Conservation (phyloP, 2,797 vertebrate genomes). For the Pogoniulus pusillus region DNA sequence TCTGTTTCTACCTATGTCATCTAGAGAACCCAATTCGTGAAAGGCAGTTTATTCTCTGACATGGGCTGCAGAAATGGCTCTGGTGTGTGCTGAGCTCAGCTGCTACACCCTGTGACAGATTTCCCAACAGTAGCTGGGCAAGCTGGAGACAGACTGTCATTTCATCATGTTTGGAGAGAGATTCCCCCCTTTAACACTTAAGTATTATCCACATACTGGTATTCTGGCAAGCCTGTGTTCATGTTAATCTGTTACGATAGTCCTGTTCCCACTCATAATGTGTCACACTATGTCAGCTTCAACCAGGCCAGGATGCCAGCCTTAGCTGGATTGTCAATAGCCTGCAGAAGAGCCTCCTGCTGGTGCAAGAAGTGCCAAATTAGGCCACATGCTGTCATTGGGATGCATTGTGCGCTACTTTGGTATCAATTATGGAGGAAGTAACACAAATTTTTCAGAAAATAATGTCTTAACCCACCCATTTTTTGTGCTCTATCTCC, state of each 20-base stretch:
- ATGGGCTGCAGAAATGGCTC: background rate
- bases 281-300: slow-evolving; percentile 58
- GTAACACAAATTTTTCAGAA: background rate
- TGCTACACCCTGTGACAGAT: slow-evolving; percentile 26
- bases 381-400: slow-evolving; percentile 59
- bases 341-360: slow-evolving; percentile 57
- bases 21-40: background rate
- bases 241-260: slow-evolving; percentile 56
- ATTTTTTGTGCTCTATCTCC: background rate
- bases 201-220: slow-evolving; percentile 57
- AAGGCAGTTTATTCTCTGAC: background rate
- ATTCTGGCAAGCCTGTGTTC: slow-evolving; percentile 49
- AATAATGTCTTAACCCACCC: background rate
- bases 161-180: slow-evolving; percentile 51
- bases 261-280: slow-evolving; percentile 57
- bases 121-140: slow-evolving; percentile 44
- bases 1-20: background rate
- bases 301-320: slow-evolving; percentile 40
- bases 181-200: slow-evolving; percentile 47
- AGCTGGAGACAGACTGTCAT: slow-evolving; percentile 48
- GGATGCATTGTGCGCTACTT: slow-evolving; percentile 13
- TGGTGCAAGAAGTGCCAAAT: slow-evolving; percentile 56
- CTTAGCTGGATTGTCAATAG: slow-evolving; percentile 47
- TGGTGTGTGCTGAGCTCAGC: background rate
- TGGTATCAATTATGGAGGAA: background rate